Evolutionary conservation across 2,113 vertebrate genomes (phyloP), one percentile per base, ranked within the genome.

Genomic region (Poicephalus gulielmi): DNA sequence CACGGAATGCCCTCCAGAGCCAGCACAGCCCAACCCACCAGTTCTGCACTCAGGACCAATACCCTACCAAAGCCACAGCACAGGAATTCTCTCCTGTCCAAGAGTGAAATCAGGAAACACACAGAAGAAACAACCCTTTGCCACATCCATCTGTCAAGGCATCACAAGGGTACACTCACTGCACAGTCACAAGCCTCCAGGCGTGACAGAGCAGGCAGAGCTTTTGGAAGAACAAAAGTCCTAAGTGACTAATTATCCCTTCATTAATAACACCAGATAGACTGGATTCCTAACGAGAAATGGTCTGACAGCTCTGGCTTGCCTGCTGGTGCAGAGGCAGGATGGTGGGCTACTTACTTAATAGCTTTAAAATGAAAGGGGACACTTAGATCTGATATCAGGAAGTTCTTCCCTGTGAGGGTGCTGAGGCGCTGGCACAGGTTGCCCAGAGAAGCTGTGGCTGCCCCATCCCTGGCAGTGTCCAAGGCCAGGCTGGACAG

Each of bases 21-120:
- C 2, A 1, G 35, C 71, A 3, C 52, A 60, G 66, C 60, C 27
- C 66, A 74, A 23, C 33, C 15, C 60, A 44, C 17, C 4, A 1
- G 16, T 46, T 57, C 30, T 4, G 16, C 70, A 30, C 23, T 3
- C 11, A 68, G 50, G 20, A 79, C 44, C 24, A 18, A 16, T 44
- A 57, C 80, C 70, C 73, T 28, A 3, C 33, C 57, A 80, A 87
- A 64, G 33, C 47, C 47, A 11, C 49, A 39, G 9, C 92, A 53
- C 77, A 30, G 0, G 0, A 31, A 35, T 60, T 60, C 31, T 52
- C 49, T 81, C 49, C 50, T 7, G 17, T 6, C 37, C 39, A 12
- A 39, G 10, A 43, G 17, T 0, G 9, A 53, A 30, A 83, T 7
- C 30, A 41, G 64, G 37, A 70, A 73, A 52, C 0, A 0, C 62